These are phyloP conservation scores for Sturnira hondurensis DNA, from an alignment of 2,113 vertebrate species.

Conservation along the genomic window DNA sequence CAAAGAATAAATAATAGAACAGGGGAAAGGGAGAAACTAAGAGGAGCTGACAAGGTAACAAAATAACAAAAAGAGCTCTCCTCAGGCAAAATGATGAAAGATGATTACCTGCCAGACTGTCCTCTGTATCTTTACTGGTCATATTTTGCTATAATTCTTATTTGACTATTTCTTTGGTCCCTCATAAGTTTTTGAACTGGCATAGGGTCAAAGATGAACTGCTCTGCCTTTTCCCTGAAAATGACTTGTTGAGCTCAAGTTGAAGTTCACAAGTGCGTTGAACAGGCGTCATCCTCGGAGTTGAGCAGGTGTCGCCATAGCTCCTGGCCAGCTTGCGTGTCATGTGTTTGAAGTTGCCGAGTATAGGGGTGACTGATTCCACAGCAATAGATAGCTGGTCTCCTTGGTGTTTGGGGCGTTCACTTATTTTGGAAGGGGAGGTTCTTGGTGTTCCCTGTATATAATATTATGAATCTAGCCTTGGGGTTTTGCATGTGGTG, in stretches of 20 bases:
- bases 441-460: background rate
- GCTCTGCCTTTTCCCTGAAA: background rate
- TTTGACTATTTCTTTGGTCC: background rate
- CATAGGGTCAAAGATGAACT: background rate
- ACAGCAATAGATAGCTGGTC: background rate
- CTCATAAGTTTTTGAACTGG: background rate
- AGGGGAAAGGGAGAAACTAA: background rate
- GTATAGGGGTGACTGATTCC: background rate
- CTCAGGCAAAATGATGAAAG: slow-evolving; percentile 22
- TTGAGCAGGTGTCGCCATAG: background rate
- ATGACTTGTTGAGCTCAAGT: background rate
- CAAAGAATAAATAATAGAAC: slow-evolving; percentile 45
- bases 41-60: background rate
- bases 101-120: background rate
- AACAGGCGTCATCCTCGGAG: background rate
- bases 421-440: background rate
- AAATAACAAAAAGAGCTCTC: background rate
- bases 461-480: background rate
- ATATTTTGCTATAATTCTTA: slow-evolving; percentile 10
- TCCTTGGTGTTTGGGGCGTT: background rate
- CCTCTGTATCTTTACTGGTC: background rate
- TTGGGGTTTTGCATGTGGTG: background rate
- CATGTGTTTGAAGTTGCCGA: background rate
- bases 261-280: background rate
- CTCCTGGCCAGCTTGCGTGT: background rate